Conservation (phyloP, 2,113 vertebrate species). For the Eptatretus burgeri region DNA sequence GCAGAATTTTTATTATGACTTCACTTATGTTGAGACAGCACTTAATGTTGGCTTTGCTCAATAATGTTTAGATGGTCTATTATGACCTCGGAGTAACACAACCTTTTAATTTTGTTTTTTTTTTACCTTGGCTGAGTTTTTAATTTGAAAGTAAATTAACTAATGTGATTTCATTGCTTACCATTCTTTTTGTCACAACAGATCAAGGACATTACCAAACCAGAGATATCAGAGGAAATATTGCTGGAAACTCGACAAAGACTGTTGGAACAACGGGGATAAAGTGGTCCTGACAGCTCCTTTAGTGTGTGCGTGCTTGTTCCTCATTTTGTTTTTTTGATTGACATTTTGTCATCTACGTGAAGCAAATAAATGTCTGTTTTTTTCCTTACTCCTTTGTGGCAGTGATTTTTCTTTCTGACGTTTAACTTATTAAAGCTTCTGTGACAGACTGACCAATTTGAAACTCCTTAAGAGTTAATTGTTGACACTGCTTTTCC, state of each 20-base stretch:
- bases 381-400: no score
- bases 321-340: no score
- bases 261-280: slow-evolving; percentile 50
- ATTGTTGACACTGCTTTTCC: no score
- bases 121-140: not conserved
- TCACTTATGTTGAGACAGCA: not conserved
- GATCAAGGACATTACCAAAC: slow-evolving; percentile 84
- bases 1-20: not conserved
- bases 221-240: slow-evolving; percentile 60
- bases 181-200: slow-evolving; percentile 12
- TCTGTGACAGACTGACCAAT: no score
- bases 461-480: no score
- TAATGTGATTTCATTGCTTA: not conserved
- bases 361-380: no score
- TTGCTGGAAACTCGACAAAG: slow-evolving; percentile 58
- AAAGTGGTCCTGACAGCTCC: slow-evolving; percentile 7
- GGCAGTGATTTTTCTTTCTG: no score
- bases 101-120: not conserved
- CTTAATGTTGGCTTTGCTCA: not conserved
- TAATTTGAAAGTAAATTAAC: not conserved
- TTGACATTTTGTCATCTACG: no score
- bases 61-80: not conserved
- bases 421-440: no score
- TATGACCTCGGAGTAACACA: not conserved
- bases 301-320: no score